A percentile compares a stretch with the other conserved stretches of the same genome.
phyloP scores from a whole-genome alignment of 1,140 invertebrate genomes.

The Drosophila malerkotliana region DNA sequence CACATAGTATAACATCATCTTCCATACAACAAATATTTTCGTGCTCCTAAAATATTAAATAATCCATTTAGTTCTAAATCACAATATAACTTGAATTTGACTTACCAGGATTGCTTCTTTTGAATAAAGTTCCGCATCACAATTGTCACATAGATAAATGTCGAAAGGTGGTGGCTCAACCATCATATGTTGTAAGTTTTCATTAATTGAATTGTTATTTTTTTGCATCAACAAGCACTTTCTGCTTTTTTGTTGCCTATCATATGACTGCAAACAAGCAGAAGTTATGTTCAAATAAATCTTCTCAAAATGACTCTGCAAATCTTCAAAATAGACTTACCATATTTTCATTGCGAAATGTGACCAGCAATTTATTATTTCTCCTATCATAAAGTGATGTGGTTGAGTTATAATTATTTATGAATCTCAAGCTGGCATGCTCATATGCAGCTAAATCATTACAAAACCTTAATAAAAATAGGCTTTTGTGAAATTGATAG shows the following conservation, averaged over 20 bases:
- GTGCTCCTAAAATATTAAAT: constrained; percentile 84
- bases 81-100: not conserved
- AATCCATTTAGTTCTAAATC: not conserved
- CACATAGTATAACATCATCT: constrained; percentile 82
- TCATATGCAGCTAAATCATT: constrained; percentile 88
- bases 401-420: constrained; percentile 89
- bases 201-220: constrained; percentile 75
- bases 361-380: constrained; percentile 88
- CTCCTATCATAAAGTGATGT: constrained; percentile 88
- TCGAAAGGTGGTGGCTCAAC: constrained; percentile 86
- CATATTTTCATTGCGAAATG: constrained; percentile 90
- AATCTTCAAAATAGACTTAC: constrained; percentile 66
- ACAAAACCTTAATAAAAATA: constrained; percentile 89
- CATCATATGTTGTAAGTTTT: constrained; percentile 83
- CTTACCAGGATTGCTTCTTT: constrained; percentile 86
- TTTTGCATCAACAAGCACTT: constrained; percentile 77
- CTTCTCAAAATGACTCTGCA: not conserved
- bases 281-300: not conserved
- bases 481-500: constrained; percentile 89
- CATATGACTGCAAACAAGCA: constrained; percentile 69
- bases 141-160: constrained; percentile 90
- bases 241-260: constrained; percentile 71
- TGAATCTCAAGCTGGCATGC: constrained; percentile 87
- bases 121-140: constrained; percentile 87
- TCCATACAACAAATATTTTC: constrained; percentile 84